A percentile compares a stretch with the other conserved stretches of the same genome.
These are phyloP conservation scores for Aspidoscelis tigris DNA, from an alignment of 2,113 vertebrate genomes.

Conservation along the genomic window DNA sequence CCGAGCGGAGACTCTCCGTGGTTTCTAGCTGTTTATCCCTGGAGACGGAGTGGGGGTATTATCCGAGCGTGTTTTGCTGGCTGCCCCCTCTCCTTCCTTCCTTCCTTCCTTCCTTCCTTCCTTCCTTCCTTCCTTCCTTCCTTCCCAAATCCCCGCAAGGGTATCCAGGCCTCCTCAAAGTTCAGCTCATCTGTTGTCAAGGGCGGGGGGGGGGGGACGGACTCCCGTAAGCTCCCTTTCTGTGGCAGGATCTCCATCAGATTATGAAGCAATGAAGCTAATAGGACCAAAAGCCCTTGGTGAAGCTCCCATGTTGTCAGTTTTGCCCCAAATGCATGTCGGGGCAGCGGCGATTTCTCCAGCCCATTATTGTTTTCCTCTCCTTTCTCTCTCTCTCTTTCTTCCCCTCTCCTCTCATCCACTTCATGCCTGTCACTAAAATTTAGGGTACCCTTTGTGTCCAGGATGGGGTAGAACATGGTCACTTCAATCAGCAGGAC, in stretches of 20 bases:
- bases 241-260: too few relatives aligned
- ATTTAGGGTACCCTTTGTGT: conserved; percentile 83
- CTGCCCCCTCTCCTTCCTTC: not conserved
- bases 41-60: too few relatives aligned
- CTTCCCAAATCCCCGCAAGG: too few relatives aligned
- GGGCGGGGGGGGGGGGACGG: too few relatives aligned
- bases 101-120: too few relatives aligned
- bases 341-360: not conserved
- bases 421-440: conserved; percentile 88
- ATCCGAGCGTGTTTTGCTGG: too few relatives aligned
- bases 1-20: too few relatives aligned
- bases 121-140: too few relatives aligned
- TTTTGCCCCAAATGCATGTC: not conserved
- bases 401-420: conserved; percentile 53
- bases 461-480: conserved; percentile 80
- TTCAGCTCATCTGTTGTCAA: too few relatives aligned
- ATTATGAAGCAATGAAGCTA: not conserved
- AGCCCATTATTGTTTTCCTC: not conserved
- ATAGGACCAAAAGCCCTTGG: not conserved
- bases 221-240: too few relatives aligned
- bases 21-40: too few relatives aligned
- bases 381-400: conserved; percentile 30
- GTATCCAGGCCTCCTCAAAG: too few relatives aligned
- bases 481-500: conserved; percentile 82
- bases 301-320: not conserved